phyloP scores from a whole-genome alignment of 2,888 invertebrate species.

The Philhelius pedissequus region DNA sequence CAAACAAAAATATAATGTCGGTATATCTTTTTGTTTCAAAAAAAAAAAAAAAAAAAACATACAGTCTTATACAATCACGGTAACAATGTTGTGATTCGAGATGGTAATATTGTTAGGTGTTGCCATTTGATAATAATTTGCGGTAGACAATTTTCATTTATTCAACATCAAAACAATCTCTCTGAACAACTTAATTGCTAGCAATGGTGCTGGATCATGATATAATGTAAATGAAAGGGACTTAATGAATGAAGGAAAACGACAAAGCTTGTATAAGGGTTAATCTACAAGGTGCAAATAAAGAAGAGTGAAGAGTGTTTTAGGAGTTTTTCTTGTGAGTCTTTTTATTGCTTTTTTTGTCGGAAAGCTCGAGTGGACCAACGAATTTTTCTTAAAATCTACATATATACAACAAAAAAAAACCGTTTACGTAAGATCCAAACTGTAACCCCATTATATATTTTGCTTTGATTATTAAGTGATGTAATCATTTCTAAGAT shows the following conservation, averaged over 20 bases:
- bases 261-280: background rate
- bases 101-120: constrained; percentile 60
- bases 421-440: too few species aligned
- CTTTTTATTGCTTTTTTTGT: background rate
- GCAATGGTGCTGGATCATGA: background rate
- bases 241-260: constrained; percentile 31
- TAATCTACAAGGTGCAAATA: background rate
- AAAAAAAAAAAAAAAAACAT: background rate
- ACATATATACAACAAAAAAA: too few species aligned
- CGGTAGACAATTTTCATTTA: background rate
- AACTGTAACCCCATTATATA: too few species aligned
- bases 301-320: background rate
- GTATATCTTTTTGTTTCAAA: too few species aligned
- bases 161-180: background rate
- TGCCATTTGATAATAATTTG: constrained; percentile 18
- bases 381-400: too few species aligned
- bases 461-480: too few species aligned
- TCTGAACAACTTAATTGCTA: constrained; percentile 9
- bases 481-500: too few species aligned
- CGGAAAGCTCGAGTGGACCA: background rate
- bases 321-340: background rate
- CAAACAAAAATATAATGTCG: constrained; percentile 1
- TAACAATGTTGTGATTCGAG: constrained; percentile 62
- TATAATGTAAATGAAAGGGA: constrained; percentile 9
- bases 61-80: constrained; percentile 19